Conservation (phyloP, 2,888 invertebrate genomes). For the Hydroisotoma schaefferi region DNA sequence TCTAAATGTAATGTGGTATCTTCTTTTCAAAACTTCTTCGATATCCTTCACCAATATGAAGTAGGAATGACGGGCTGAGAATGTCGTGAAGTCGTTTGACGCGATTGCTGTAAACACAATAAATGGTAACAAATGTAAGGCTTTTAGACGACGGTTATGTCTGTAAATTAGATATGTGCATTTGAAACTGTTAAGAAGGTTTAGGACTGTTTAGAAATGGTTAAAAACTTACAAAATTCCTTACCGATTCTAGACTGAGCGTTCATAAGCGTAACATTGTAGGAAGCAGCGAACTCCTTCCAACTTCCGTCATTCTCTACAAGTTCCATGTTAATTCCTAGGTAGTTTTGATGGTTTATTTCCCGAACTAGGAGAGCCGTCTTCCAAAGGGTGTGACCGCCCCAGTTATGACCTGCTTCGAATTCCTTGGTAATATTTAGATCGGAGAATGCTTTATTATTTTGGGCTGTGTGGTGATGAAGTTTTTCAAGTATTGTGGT, state of each 20-base stretch:
- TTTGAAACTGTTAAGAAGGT: no score
- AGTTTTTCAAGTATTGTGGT: slow-evolving; percentile 22
- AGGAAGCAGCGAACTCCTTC: slow-evolving; percentile 34
- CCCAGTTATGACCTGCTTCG: slow-evolving; percentile 37
- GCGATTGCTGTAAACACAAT: no score
- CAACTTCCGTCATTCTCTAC: slow-evolving; percentile 33
- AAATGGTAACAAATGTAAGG: no score
- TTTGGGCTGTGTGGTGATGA: slow-evolving; percentile 10
- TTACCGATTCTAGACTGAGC: slow-evolving; percentile 35
- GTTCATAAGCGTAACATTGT: slow-evolving; percentile 38
- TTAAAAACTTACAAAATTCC: slow-evolving; percentile 38
- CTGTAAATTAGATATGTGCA: no score
- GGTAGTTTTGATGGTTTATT: slow-evolving; percentile 33
- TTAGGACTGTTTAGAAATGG: no score
- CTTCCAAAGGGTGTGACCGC: slow-evolving; percentile 32
- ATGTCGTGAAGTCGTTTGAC: slow-evolving; percentile 39
- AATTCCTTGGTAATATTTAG: slow-evolving; percentile 37
- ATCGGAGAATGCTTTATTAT: slow-evolving; percentile 33
- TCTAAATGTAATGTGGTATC: slow-evolving; percentile 32
- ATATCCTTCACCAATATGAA: slow-evolving; percentile 38
- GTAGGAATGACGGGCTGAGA: slow-evolving; percentile 39
- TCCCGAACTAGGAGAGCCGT: slow-evolving; percentile 29
- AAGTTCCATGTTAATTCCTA: slow-evolving; percentile 37
- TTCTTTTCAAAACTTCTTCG: slow-evolving; percentile 26
- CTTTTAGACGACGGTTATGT: no score